phyloP scores from a whole-genome alignment of 2,888 invertebrate species.

The Ceriagrion tenellum region DNA sequence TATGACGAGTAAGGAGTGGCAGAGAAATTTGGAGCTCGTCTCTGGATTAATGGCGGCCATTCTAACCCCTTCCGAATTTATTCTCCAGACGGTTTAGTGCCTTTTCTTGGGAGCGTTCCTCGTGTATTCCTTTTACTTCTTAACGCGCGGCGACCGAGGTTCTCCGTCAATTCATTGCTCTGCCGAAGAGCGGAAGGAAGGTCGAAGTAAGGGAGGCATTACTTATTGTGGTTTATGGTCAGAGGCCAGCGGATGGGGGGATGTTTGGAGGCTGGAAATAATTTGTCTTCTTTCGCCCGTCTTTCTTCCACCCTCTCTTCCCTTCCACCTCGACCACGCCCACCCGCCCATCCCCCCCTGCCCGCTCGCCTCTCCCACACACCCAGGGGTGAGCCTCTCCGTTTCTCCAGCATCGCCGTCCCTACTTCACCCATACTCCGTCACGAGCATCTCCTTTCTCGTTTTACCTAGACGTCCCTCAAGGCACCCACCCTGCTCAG shows the following conservation, averaged over 20 bases:
- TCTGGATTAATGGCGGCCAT: neutral
- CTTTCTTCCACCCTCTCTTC: neutral
- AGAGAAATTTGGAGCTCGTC: neutral
- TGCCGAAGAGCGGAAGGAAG: neutral
- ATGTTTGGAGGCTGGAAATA: constrained; percentile 38
- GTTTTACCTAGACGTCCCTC: neutral
- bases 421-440: neutral
- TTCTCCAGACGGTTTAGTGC: neutral
- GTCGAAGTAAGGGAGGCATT: neutral
- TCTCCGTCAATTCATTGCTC: constrained; percentile 39
- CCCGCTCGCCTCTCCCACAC: neutral
- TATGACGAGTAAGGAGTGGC: neutral
- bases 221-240: constrained; percentile 17
- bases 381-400: neutral
- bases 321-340: no score
- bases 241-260: neutral
- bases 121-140: neutral
- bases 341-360: neutral
- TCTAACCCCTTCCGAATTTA: neutral
- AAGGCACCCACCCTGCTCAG: no score
- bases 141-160: neutral
- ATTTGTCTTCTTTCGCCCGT: constrained; percentile 55
- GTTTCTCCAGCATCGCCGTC: neutral
- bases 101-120: neutral
- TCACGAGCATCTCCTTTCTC: neutral